These are phyloP conservation scores for Tenthredo amoena DNA, from an alignment of 2,888 invertebrate species.

Conservation along the genomic window DNA sequence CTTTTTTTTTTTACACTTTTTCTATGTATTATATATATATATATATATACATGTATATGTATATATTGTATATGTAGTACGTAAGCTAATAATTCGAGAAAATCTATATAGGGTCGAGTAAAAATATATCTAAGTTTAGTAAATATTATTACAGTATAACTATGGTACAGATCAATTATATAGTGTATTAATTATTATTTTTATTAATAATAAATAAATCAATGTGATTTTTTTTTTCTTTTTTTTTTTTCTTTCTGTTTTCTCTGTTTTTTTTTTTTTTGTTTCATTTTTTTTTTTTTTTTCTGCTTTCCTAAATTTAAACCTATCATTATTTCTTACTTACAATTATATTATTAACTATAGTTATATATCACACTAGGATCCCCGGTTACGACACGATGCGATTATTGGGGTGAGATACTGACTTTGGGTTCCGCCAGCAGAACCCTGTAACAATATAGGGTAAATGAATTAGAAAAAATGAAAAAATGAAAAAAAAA, in stretches of 20 bases:
- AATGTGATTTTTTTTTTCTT: background rate
- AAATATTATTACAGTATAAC: constrained; percentile 45
- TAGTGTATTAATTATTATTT: background rate
- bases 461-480: constrained; percentile 7
- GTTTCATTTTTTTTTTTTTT: background rate
- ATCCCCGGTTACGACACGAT: constrained; percentile 62
- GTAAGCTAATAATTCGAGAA: background rate
- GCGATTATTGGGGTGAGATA: constrained; percentile 58
- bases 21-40: background rate
- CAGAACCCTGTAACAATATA: constrained; percentile 70
- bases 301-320: background rate
- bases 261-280: background rate
- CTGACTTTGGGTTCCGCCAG: constrained; percentile 69
- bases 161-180: constrained; percentile 47
- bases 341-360: constrained; percentile 25
- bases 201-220: background rate
- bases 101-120: background rate
- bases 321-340: background rate
- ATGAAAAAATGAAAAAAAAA: constrained; percentile 38
- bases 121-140: constrained; percentile 36
- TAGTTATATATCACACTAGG: constrained; percentile 70
- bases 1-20: background rate
- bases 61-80: constrained; percentile 5
- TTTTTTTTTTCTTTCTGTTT: background rate
- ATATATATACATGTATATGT: constrained; percentile 49